phyloP scores from a whole-genome alignment of 2,888 invertebrate genomes.

The Polydrusus pterygomalis region DNA sequence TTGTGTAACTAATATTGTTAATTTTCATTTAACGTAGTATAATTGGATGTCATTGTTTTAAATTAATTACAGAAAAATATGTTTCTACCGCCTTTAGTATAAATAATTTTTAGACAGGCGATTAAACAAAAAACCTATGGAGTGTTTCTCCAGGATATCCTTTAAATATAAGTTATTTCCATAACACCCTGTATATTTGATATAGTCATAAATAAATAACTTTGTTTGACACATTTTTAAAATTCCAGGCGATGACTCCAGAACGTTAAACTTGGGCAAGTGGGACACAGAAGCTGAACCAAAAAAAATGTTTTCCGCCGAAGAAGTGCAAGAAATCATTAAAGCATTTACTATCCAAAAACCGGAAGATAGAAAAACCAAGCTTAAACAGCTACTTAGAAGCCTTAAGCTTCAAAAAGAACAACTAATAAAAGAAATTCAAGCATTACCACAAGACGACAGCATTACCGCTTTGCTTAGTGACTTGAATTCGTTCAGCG shows the following conservation, averaged over 20 bases:
- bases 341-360: constrained; percentile 59
- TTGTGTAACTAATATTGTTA: no score
- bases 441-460: constrained; percentile 64
- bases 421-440: constrained; percentile 67
- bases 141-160: no score
- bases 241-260: constrained; percentile 43
- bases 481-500: constrained; percentile 59
- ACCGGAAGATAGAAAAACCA: constrained; percentile 59
- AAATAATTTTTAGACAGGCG: no score
- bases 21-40: no score
- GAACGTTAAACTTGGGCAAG: constrained; percentile 47
- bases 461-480: constrained; percentile 60
- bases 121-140: no score
- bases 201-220: no score
- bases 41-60: no score
- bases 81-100: no score
- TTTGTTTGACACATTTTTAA: neutral
- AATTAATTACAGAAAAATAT: no score
- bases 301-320: constrained; percentile 59
- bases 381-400: constrained; percentile 67
- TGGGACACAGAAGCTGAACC: constrained; percentile 61
- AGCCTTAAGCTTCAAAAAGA: constrained; percentile 68
- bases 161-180: no score
- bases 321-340: constrained; percentile 63
- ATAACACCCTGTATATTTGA: no score